phyloP scores from a whole-genome alignment of 1,140 invertebrate species.

The Parasteatoda tepidariorum region DNA sequence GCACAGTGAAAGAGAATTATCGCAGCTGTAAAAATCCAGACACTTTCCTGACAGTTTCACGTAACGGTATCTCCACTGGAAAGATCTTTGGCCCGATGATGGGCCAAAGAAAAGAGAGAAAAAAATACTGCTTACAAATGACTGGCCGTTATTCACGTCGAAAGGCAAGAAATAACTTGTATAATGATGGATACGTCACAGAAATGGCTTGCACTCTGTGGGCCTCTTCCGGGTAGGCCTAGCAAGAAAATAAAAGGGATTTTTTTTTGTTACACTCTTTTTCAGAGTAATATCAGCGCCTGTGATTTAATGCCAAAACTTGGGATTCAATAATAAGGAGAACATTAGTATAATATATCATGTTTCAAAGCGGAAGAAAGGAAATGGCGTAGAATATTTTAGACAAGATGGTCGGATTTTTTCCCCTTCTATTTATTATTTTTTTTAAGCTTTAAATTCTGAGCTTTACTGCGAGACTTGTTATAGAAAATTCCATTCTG shows the following conservation, averaged over 20 bases:
- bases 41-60: too few species aligned
- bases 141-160: constrained; percentile 22
- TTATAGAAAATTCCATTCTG: too few species aligned
- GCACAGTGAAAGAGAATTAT: too few species aligned
- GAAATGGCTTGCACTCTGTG: constrained; percentile 1
- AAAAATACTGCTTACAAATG: too few species aligned
- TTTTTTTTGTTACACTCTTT: not conserved
- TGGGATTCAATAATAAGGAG: constrained; percentile 34
- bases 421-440: not conserved
- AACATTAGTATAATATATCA: constrained; percentile 25
- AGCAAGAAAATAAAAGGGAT: too few species aligned
- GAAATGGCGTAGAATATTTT: constrained; percentile 16
- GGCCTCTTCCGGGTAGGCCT: too few species aligned
- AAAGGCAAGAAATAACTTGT: not conserved
- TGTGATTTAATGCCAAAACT: constrained; percentile 38
- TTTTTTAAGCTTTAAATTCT: too few species aligned
- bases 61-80: too few species aligned
- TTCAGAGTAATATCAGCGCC: not conserved
- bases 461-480: too few species aligned
- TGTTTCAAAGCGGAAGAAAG: not conserved
- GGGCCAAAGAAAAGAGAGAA: too few species aligned
- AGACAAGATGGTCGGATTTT: not conserved
- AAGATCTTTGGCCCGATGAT: too few species aligned
- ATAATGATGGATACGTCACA: constrained; percentile 17
- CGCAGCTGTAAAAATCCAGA: too few species aligned